Conservation (phyloP, 2,113 vertebrate genomes). For the Microcebus jonahi region DNA sequence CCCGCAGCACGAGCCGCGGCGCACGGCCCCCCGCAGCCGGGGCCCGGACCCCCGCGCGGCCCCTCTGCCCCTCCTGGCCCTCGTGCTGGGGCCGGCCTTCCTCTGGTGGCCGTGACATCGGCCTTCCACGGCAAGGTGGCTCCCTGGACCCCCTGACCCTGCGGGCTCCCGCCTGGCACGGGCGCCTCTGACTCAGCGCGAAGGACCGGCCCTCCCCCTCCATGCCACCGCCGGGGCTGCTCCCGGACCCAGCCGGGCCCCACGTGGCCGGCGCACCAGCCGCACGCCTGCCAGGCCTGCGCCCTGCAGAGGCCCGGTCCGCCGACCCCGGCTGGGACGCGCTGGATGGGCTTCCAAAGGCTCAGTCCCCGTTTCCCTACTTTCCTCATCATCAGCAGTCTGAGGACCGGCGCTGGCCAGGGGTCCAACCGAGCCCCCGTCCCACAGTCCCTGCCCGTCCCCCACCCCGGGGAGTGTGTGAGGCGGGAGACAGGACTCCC, state of each 20-base stretch:
- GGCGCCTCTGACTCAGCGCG: fast-evolving
- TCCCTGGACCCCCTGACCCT: background rate
- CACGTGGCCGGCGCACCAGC: too few species aligned
- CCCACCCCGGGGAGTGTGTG: background rate
- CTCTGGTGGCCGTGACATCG: conserved; percentile 72
- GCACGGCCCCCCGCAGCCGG: background rate
- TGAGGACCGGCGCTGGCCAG: fast-evolving
- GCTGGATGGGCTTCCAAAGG: fast-evolving
- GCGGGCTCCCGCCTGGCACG: background rate
- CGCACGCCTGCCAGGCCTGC: background rate
- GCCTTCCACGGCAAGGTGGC: background rate
- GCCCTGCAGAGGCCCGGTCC: fast-evolving
- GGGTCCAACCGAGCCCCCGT: fast-evolving
- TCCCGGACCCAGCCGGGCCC: too few species aligned
- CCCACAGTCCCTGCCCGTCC: background rate
- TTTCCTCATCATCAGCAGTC: background rate
- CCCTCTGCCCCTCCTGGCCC: conserved; percentile 59
- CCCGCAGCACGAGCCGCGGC: conserved; percentile 50
- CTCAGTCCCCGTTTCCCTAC: background rate
- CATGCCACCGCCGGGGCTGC: fast-evolving
- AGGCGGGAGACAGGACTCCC: too few species aligned
- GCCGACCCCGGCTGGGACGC: fast-evolving
- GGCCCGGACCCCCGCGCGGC: background rate
- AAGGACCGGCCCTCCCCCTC: fast-evolving
- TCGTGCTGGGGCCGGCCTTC: conserved; percentile 66